These are phyloP conservation scores for Accipiter minullus DNA, from an alignment of 2,797 vertebrate species.

Conservation along the genomic window DNA sequence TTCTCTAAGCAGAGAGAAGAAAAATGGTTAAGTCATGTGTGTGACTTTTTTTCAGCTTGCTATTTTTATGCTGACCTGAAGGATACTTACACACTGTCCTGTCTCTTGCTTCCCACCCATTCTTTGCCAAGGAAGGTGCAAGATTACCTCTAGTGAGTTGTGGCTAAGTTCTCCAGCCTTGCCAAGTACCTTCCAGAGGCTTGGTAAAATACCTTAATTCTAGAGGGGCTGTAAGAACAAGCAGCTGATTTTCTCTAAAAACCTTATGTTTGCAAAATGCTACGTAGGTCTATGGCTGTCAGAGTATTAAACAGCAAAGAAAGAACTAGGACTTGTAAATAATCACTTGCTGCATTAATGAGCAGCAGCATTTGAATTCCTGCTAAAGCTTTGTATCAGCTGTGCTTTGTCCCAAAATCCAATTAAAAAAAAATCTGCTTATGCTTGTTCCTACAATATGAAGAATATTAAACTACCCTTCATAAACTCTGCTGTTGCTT, in stretches of 20 bases:
- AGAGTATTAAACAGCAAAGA: slow-evolving; percentile 40
- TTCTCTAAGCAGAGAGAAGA: neutral
- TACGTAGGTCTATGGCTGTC: neutral
- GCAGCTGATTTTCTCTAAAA: neutral
- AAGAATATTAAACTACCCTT: neutral
- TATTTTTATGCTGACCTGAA: slow-evolving; percentile 4
- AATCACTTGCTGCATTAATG: slow-evolving; percentile 33
- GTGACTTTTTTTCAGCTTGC: neutral
- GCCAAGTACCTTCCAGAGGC: neutral
- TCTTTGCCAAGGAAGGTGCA: neutral
- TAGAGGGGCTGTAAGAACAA: neutral
- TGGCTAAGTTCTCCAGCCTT: neutral
- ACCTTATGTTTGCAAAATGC: neutral
- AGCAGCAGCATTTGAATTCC: slow-evolving; percentile 66
- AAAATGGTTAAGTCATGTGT: neutral
- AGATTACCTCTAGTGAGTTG: neutral
- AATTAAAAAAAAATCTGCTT: neutral
- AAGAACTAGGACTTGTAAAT: slow-evolving; percentile 53
- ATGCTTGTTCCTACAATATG: neutral
- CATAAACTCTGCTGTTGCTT: neutral
- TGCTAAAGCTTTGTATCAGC: slow-evolving; percentile 56
- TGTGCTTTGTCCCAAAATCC: slow-evolving; percentile 69
- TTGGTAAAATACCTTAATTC: neutral
- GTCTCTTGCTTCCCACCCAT: neutral
- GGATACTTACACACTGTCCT: neutral